Evolutionary conservation across 2,797 vertebrate species (phyloP).

Genomic region (Tarsius wallacei): DNA sequence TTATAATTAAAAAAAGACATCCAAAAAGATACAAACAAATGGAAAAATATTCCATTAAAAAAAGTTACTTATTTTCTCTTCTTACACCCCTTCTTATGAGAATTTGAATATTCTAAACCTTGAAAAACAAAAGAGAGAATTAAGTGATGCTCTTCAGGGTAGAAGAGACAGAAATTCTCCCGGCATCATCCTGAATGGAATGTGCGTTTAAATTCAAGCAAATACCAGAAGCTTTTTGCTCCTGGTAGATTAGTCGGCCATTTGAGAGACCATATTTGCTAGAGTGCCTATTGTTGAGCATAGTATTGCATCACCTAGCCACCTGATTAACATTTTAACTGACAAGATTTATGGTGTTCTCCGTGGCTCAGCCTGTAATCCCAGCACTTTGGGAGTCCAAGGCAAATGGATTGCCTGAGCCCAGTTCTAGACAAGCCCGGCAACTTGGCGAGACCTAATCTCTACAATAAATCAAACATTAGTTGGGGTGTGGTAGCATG

Average conservation of each 20-base stretch:
- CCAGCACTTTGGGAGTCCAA: no score
- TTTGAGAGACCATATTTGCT: neutral
- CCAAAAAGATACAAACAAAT: no score
- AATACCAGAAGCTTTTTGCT: neutral
- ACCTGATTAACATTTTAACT: neutral
- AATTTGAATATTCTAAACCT: neutral
- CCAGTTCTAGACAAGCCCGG: no score
- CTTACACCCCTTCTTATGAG: neutral
- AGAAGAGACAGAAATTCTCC: neutral
- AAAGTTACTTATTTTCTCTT: neutral
- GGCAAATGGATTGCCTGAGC: no score
- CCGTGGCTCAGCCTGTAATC: no score
- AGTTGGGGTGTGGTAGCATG: no score
- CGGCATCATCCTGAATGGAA: neutral
- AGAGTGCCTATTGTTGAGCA: neutral
- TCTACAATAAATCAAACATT: no score
- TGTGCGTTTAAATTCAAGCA: neutral
- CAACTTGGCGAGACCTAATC: no score
- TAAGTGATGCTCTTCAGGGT: neutral
- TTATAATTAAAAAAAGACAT: no score
- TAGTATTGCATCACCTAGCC: neutral
- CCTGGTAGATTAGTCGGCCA: neutral
- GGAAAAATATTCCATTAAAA: no score
- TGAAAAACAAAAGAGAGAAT: neutral
- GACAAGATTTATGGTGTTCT: neutral